Conservation (phyloP, 2,113 vertebrate genomes). For the Malaclemys terrapin region DNA sequence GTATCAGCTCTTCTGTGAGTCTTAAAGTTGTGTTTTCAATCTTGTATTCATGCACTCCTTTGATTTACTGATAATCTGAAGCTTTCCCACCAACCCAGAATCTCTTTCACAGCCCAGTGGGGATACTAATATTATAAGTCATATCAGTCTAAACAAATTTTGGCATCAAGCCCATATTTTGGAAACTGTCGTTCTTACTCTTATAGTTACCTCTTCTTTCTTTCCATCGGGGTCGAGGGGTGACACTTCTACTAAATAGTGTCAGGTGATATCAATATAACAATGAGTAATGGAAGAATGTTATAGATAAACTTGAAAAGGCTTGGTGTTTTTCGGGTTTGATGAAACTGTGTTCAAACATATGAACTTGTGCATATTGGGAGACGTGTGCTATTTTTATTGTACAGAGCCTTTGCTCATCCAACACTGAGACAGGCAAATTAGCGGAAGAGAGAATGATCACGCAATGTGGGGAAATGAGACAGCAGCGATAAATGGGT, state of each 20-base stretch:
- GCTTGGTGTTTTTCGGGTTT: background rate
- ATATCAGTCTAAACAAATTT: too few relatives aligned
- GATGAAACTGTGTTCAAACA: background rate
- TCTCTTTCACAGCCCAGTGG: too few relatives aligned
- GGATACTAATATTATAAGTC: too few relatives aligned
- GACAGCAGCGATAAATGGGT: background rate
- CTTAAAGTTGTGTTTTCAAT: background rate
- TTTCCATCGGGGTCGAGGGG: background rate
- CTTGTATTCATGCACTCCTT: too few relatives aligned
- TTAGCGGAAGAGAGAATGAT: background rate
- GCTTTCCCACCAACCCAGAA: too few relatives aligned
- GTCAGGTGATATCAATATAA: background rate
- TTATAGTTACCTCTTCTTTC: background rate
- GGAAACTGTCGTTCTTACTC: too few relatives aligned
- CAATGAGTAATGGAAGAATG: background rate
- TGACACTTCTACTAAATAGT: background rate
- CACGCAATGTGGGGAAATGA: background rate
- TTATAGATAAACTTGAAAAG: too few relatives aligned
- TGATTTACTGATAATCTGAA: too few relatives aligned
- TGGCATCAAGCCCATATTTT: too few relatives aligned
- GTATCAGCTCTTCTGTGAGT: background rate
- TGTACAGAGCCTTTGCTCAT: background rate
- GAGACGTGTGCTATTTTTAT: background rate
- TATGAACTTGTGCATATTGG: background rate
- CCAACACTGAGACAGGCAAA: background rate